Conservation (phyloP, 2,797 vertebrate species). For the Cyprinella venusta region DNA sequence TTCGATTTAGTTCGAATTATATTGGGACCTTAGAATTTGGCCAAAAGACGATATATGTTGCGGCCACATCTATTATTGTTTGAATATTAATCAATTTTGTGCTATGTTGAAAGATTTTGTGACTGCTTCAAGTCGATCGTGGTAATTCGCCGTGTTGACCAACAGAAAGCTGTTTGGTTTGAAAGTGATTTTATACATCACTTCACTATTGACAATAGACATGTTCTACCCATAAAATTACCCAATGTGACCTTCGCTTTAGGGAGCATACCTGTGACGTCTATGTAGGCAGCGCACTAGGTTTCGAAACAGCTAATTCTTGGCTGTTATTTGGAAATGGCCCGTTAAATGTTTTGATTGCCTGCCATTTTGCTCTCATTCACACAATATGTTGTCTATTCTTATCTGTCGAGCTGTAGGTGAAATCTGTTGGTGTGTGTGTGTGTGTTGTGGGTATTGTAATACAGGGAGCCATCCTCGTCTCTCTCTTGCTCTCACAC, state of each 20-base stretch:
- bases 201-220: neutral
- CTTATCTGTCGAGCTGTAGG: slow-evolving; percentile 51
- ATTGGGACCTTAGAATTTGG: neutral
- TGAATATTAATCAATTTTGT: no score
- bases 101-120: neutral
- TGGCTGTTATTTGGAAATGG: slow-evolving; percentile 30
- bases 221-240: neutral
- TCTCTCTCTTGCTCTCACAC: slow-evolving; percentile 22
- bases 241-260: no score
- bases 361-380: slow-evolving; percentile 28
- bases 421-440: slow-evolving; percentile 30
- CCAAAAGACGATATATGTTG: neutral
- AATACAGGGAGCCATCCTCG: slow-evolving; percentile 40
- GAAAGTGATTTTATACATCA: neutral
- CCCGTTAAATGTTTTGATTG: slow-evolving; percentile 53
- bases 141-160: neutral
- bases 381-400: slow-evolving; percentile 25
- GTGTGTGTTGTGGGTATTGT: slow-evolving; percentile 37
- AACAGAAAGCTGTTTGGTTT: neutral
- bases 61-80: neutral
- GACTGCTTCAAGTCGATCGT: neutral
- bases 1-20: neutral
- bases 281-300: no score
- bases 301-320: no score
- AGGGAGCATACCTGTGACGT: no score